Conservation (phyloP, 1,140 invertebrate species). For the Panulirus ornatus region DNA sequence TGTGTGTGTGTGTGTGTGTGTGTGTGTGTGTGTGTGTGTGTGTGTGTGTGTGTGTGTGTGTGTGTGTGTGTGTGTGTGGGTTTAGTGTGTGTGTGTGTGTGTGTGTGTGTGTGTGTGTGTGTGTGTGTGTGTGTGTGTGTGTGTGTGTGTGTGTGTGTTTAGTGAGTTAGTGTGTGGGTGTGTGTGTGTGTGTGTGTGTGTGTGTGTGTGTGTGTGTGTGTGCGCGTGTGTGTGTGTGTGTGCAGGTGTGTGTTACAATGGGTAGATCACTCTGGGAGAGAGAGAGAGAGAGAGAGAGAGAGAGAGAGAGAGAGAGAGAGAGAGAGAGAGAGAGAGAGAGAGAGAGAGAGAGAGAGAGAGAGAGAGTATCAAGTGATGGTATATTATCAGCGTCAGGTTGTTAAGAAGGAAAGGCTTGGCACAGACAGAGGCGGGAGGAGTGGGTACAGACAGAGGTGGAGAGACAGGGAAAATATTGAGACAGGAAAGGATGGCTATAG, state of each 20-base stretch:
- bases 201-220: neutral
- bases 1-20: neutral
- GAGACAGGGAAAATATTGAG: too few species aligned
- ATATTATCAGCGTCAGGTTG: too few species aligned
- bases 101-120: neutral
- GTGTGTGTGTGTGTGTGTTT: neutral
- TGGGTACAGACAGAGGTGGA: too few species aligned
- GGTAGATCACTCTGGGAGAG: neutral
- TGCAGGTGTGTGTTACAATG: neutral
- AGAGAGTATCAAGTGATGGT: too few species aligned
- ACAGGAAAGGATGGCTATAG: too few species aligned
- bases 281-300: neutral
- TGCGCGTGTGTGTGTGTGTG: neutral
- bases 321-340: neutral
- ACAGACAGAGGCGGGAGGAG: too few species aligned
- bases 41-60: neutral
- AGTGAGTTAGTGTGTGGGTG: neutral
- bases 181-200: neutral
- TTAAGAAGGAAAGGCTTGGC: too few species aligned
- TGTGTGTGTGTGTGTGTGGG: neutral
- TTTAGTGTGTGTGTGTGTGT: neutral
- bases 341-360: slow-evolving; percentile 9
- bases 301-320: neutral
- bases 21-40: neutral
- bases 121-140: neutral